Evolutionary conservation across 1,140 invertebrate genomes (phyloP).

Genomic region (Phymastichus coffea): DNA sequence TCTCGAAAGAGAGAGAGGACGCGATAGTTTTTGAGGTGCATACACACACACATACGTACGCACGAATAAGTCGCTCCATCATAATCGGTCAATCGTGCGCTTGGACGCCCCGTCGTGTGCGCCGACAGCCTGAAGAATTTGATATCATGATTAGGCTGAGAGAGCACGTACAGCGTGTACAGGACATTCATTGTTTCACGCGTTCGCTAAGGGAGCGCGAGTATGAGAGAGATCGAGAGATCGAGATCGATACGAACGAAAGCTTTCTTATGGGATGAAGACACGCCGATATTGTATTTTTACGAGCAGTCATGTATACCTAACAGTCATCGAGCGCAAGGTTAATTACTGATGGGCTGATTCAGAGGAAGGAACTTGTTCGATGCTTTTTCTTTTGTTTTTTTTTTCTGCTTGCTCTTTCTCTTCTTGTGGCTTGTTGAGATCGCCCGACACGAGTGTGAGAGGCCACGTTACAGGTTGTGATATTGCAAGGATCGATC

Average conservation of each 20-base stretch:
- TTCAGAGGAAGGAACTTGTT: slow-evolving; percentile 1
- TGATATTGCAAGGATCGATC: no score
- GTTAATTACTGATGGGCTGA: slow-evolving; percentile 22
- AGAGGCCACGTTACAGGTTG: no score
- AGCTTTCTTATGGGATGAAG: slow-evolving; percentile 26
- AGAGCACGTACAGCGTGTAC: no score
- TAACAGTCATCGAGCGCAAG: slow-evolving; percentile 18
- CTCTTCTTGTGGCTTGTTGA: neutral
- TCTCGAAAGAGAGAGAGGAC: no score
- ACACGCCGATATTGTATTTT: no score
- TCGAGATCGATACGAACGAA: slow-evolving; percentile 37
- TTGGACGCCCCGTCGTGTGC: no score
- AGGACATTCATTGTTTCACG: slow-evolving; percentile 23
- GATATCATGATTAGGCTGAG: slow-evolving; percentile 56
- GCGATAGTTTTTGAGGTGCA: neutral
- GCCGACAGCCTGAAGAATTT: slow-evolving; percentile 52
- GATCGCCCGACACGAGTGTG: neutral
- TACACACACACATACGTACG: slow-evolving; percentile 20
- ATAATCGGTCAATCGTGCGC: slow-evolving; percentile 56
- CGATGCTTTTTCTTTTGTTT: neutral
- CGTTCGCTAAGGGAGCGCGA: neutral
- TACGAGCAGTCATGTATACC: slow-evolving; percentile 15
- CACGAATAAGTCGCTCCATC: slow-evolving; percentile 52
- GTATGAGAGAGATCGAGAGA: slow-evolving; percentile 30
- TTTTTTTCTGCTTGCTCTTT: neutral